Evolutionary conservation across 2,113 vertebrate species (phyloP), one percentile per base, ranked within the genome.

Genomic region (Corapipo altera): DNA sequence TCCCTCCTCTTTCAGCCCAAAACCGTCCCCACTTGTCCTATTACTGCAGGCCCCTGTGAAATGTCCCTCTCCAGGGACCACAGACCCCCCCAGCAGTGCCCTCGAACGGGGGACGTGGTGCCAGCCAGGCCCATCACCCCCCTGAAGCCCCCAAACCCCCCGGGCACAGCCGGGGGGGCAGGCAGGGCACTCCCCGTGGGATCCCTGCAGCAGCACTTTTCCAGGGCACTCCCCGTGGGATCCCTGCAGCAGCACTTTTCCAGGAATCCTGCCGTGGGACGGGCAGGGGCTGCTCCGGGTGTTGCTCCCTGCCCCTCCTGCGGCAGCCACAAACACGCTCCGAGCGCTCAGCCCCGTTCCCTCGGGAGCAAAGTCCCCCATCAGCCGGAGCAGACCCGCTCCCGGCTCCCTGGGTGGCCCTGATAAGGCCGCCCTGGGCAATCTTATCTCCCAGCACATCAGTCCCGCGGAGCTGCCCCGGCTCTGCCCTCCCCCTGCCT

Each of bases 291-390:
- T 65, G 51, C 51, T 59, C 74, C 12, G 12, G 49, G 26, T 27
- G 49, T 27, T 27, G 49, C 26, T 51, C 49, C 49, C 49, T 27
- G 14, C 49, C 15, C 49, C 41, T 37, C 14, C 10, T 15, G 58
- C 66, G 35, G 66, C 74, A 41, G 58, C 57, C 37, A 30, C 43
- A 5, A 55, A 20, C 23, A 4, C 9, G 21, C 55, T 19, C 13
- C 0, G 28, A 2, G 55, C 1, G 49, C 9, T 33, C 66, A 18
- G 75, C n/a, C 41, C 66, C 1, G 16, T 4, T 4, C 24, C 20
- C 41, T 30, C 5, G 0, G 11, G 7, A 41, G 48, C 48, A 6
- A 55, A 21, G 2, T 11, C 41, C 55, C 39, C 48, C 74, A 55
- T 62, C 74, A 39, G 75, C 41, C 2, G 2, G 3, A n/a, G 41